Evolutionary conservation across 2,797 vertebrate genomes (phyloP), one percentile per base, ranked within the genome.

Genomic region (Valencia hispanica): DNA sequence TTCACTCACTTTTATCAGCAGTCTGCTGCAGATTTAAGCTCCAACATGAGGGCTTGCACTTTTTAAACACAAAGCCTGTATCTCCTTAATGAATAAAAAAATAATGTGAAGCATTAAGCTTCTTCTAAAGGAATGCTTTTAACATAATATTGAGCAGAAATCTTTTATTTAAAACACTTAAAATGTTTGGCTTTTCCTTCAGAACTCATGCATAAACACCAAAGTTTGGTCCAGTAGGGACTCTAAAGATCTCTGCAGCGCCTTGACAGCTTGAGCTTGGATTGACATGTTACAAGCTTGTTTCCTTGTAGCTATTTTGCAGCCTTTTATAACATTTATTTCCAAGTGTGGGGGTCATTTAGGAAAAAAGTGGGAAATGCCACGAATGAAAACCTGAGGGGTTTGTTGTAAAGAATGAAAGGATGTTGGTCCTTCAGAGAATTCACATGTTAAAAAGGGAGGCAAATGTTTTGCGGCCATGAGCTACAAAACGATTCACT

Each of bases 181-280:
- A 0, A 39, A 39, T 39, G 18, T 51, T 22, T 22, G 5, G 50
- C 20, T 51, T 51, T 51, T 51, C 20, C 7, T 74, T 4, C 75
- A 68, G 71, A 72, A 78, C 20, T 72, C 82, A 89, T 84, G 78
- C 80, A 80, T 81, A 81, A 81, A 87, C 76, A 81, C 79, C 69
- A 80, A 75, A 73, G 77, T 84, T 77, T 79, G 25, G 73, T 77
- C 73, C 32, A 53, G 80, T 83, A 83, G 86, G 65, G 32, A 66
- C 70, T 83, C 55, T 69, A 30, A 84, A 82, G 84, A 74, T 81
- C 76, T 86, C 70, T 84, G 75, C 83, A 68, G 75, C 55, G 41
- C 75, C 75, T 65, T 77, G 84, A 88, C 84, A 88, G 85, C 83
- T 85, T 79, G 75, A 59, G 81, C 80, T 74, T 84, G 74, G 71